phyloP scores from a whole-genome alignment of 2,797 vertebrate genomes.

The Neosilurus hyrtlii region DNA sequence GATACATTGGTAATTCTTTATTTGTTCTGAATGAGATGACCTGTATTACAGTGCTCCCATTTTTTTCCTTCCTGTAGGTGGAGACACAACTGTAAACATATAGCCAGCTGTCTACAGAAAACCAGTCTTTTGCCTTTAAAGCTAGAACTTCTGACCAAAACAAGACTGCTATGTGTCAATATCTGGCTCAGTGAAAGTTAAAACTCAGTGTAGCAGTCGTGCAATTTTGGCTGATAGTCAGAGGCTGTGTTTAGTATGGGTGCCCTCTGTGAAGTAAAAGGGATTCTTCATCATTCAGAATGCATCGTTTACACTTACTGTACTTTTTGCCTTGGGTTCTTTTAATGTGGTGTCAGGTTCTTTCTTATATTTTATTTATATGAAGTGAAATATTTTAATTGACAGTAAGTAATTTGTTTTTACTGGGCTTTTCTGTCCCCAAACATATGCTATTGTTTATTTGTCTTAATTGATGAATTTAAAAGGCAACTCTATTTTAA shows the following conservation, averaged over 20 bases:
- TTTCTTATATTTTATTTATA: conserved; percentile 15
- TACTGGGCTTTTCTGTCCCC: background rate
- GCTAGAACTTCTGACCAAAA: background rate
- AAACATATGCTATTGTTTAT: background rate
- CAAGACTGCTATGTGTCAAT: background rate
- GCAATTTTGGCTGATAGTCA: conserved; percentile 1
- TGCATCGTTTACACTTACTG: conserved; percentile 40
- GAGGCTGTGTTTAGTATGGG: conserved; percentile 1
- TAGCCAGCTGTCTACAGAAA: conserved; percentile 39
- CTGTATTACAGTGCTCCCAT: background rate
- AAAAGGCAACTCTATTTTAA: background rate
- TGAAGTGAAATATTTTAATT: conserved; percentile 8
- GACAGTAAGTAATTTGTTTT: background rate
- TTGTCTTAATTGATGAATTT: conserved; percentile 9
- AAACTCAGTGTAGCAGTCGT: conserved; percentile 6
- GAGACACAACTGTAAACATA: conserved; percentile 61
- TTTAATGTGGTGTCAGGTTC: conserved; percentile 4
- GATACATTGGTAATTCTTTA: background rate
- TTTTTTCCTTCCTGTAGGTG: conserved; percentile 57
- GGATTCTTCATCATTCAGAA: background rate
- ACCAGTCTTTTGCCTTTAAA: conserved; percentile 7
- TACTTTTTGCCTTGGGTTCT: conserved; percentile 3
- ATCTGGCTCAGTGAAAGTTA: background rate
- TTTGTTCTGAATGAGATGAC: background rate
- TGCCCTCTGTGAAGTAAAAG: background rate